Evolutionary conservation across 1,140 invertebrate genomes (phyloP).

Genomic region (Drosophila punjabiensis): DNA sequence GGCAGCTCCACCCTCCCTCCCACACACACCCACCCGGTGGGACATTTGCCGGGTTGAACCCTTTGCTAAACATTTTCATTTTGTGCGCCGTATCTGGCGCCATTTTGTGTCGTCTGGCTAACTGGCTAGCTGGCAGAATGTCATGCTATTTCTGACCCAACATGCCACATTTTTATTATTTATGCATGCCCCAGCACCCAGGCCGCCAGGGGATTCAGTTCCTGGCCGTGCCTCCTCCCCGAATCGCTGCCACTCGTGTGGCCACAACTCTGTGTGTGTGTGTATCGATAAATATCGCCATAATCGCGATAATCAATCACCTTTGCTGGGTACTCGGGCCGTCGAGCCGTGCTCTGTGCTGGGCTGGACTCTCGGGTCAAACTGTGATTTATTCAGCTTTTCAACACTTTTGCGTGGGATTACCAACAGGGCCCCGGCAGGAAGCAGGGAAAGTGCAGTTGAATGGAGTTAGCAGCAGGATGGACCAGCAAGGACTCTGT

Average conservation of each 20-base stretch:
- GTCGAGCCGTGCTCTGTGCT: conserved; percentile 19
- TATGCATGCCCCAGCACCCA: conserved; percentile 65
- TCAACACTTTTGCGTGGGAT: conserved; percentile 61
- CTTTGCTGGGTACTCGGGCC: conserved; percentile 5
- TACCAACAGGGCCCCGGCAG: background rate
- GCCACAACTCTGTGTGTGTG: conserved; percentile 5
- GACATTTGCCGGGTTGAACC: conserved; percentile 37
- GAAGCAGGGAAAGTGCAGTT: conserved; percentile 20
- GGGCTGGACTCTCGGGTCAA: background rate
- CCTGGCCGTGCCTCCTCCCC: background rate
- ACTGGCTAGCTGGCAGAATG: conserved; percentile 45
- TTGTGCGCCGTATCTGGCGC: conserved; percentile 65
- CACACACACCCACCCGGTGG: background rate
- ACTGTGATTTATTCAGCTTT: conserved; percentile 71
- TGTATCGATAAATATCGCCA: conserved; percentile 37
- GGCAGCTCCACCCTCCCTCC: background rate
- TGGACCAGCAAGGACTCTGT: background rate
- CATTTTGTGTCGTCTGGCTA: conserved; percentile 61
- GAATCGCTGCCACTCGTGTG: conserved; percentile 3
- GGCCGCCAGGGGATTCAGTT: background rate
- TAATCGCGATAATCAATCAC: conserved; percentile 41
- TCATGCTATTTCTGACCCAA: conserved; percentile 82
- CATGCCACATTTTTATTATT: conserved; percentile 82
- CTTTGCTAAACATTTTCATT: conserved; percentile 75
- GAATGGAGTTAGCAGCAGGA: conserved; percentile 6